A percentile compares a stretch with the other conserved stretches of the same genome.
These are phyloP conservation scores for Cranoglanis bouderius DNA, from an alignment of 2,113 vertebrate species.

Conservation along the genomic window DNA sequence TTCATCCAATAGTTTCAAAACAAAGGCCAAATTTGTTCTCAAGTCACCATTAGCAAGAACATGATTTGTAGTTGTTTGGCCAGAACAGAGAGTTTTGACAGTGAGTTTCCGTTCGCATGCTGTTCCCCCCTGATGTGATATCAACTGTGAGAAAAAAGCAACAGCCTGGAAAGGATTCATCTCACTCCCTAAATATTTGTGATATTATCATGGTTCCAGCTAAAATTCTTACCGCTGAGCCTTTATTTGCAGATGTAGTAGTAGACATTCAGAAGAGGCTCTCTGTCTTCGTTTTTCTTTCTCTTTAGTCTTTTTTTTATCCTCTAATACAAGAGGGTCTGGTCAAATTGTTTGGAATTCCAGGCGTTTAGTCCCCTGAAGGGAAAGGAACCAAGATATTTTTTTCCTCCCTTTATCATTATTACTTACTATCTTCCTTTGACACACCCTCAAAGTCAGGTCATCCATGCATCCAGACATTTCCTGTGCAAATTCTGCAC, in stretches of 20 bases:
- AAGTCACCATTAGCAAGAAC: neutral
- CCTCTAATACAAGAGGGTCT: conserved; percentile 24
- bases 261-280: neutral
- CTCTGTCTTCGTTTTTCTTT: neutral
- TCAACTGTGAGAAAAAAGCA: conserved; percentile 13
- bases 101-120: conserved; percentile 36
- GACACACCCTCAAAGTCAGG: conserved; percentile 15
- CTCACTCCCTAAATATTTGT: conserved; percentile 40
- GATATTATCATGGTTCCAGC: conserved; percentile 32
- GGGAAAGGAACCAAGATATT: conserved; percentile 12
- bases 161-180: conserved; percentile 13
- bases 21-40: neutral
- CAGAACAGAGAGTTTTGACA: conserved; percentile 29
- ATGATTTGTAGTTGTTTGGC: conserved; percentile 41
- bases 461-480: conserved; percentile 20
- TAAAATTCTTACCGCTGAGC: neutral
- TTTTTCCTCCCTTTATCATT: neutral
- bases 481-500: neutral
- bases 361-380: conserved; percentile 23
- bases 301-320: neutral
- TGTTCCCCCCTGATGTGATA: conserved; percentile 19
- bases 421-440: conserved; percentile 22
- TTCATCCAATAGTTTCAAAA: neutral
- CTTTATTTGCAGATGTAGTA: neutral
- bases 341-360: conserved; percentile 39